A percentile compares a stretch with the other conserved stretches of the same genome.
Evolutionary conservation across 35 echinoderm and acorn worm species (phyloP).

Genomic region (Ptychodera flava): DNA sequence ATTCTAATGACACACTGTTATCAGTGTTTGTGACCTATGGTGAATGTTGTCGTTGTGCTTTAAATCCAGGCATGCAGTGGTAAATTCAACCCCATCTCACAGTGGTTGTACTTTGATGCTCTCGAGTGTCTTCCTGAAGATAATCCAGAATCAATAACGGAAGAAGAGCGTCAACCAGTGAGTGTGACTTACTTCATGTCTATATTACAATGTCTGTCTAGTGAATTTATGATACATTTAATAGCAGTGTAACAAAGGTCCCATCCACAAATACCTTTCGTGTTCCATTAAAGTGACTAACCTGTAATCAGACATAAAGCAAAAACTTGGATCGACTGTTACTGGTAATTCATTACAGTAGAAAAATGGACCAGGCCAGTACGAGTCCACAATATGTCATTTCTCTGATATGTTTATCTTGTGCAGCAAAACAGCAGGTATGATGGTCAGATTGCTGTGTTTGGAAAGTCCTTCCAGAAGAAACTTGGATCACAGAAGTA

Average conservation of each 20-base stretch:
- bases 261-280: too few species aligned
- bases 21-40: too few species aligned
- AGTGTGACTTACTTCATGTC: neutral
- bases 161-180: constrained; percentile 72
- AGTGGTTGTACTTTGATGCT: constrained; percentile 98
- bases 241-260: too few species aligned
- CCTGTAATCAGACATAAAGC: too few species aligned
- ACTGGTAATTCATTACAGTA: too few species aligned
- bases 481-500: constrained; percentile 69
- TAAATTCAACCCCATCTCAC: constrained; percentile 95
- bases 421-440: constrained; percentile 68
- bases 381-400: too few species aligned
- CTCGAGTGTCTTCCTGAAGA: constrained; percentile 85
- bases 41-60: too few species aligned
- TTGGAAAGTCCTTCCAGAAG: constrained; percentile 61
- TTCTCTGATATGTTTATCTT: too few species aligned
- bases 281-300: too few species aligned
- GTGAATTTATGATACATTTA: neutral
- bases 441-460: constrained; percentile 63
- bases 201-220: neutral
- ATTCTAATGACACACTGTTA: too few species aligned
- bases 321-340: too few species aligned
- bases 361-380: too few species aligned
- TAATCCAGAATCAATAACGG: constrained; percentile 26
- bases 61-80: constrained; percentile 99